Evolutionary conservation across 1,140 invertebrate species (phyloP).

Genomic region (Formica selysi): DNA sequence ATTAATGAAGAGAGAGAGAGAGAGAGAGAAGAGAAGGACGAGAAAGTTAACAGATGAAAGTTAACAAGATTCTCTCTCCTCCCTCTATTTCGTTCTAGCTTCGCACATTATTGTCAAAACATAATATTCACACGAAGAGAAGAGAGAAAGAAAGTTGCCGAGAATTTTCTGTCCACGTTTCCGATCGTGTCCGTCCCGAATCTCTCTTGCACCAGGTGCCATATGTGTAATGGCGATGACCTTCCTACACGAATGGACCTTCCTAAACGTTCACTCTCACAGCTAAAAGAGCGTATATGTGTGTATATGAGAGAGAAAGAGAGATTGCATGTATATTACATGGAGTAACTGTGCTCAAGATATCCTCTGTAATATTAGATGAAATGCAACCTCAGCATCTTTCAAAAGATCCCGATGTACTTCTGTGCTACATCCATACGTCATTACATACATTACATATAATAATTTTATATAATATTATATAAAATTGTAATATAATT

Average conservation of each 20-base stretch:
- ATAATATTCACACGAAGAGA: neutral
- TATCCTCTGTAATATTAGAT: neutral
- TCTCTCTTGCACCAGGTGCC: neutral
- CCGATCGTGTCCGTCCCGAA: constrained; percentile 1
- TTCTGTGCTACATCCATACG: neutral
- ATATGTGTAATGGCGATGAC: neutral
- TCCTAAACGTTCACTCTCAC: neutral
- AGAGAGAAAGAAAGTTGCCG: neutral
- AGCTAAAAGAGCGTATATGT: no score
- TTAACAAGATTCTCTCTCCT: constrained; percentile 12
- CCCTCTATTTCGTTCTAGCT: neutral
- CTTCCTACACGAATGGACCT: neutral
- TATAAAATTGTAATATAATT: no score
- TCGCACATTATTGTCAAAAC: neutral
- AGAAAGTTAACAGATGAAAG: constrained; percentile 17
- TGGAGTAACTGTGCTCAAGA: neutral
- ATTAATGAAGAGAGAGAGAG: neutral
- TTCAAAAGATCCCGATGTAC: neutral
- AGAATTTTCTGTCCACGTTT: neutral
- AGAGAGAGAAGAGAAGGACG: neutral
- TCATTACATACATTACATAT: no score
- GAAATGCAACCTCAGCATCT: neutral
- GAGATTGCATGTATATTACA: no score
- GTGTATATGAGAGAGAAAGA: no score
- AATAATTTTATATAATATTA: no score